Conservation (phyloP, 2,797 vertebrate genomes). For the Poecilia picta region DNA sequence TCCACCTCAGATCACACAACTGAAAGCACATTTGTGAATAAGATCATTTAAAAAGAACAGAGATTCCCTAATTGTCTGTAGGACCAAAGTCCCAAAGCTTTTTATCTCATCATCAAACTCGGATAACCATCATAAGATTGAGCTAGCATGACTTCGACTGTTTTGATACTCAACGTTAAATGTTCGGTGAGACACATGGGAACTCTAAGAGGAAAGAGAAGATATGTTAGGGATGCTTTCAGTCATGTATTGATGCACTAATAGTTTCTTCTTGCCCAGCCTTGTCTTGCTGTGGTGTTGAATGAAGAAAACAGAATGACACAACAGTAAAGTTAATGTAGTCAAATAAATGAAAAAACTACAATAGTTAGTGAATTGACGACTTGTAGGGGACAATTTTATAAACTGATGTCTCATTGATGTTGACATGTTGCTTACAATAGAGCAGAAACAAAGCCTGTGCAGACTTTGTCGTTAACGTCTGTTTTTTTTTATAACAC, state of each 20-base stretch:
- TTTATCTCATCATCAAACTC: conserved; percentile 34
- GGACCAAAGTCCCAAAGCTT: conserved; percentile 8
- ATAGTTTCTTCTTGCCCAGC: conserved; percentile 25
- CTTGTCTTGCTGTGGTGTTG: conserved; percentile 43
- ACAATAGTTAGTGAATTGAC: conserved; percentile 64
- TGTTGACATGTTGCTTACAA: conserved; percentile 60
- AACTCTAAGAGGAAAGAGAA: conserved; percentile 32
- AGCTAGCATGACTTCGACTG: conserved; percentile 33
- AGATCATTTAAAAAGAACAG: conserved; percentile 17
- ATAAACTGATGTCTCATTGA: conserved; percentile 56
- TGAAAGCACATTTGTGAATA: background rate
- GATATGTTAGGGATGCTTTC: conserved; percentile 37
- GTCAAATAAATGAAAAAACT: conserved; percentile 62
- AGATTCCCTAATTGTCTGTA: conserved; percentile 29
- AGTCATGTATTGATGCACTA: conserved; percentile 51
- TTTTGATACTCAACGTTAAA: conserved; percentile 30
- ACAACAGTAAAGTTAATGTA: conserved; percentile 52
- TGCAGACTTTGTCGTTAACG: conserved; percentile 41
- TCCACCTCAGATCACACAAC: background rate
- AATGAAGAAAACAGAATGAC: conserved; percentile 56
- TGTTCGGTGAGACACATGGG: conserved; percentile 38
- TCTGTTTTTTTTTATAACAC: conserved; percentile 11
- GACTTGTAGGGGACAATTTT: conserved; percentile 59
- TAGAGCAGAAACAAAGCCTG: conserved; percentile 26
- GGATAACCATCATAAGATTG: conserved; percentile 41